Conservation (phyloP, 2,888 invertebrate genomes). For the Ichneumon xanthorius region DNA sequence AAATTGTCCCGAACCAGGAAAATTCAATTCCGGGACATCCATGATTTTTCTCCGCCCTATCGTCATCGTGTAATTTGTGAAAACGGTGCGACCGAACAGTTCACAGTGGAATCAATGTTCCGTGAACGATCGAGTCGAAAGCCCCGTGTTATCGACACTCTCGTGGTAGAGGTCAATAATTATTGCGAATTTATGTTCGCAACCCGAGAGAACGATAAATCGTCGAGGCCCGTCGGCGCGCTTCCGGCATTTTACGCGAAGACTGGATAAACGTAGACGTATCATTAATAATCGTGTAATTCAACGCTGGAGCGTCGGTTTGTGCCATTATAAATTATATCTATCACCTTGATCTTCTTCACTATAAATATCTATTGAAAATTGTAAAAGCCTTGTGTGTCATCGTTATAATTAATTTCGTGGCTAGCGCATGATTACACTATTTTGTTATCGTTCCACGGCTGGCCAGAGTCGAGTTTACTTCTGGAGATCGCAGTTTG, state of each 20-base stretch:
- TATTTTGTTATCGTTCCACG: conserved; percentile 11
- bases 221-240: neutral
- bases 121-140: conserved; percentile 30
- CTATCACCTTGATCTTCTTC: conserved; percentile 9
- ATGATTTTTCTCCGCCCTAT: neutral
- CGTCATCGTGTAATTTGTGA: neutral
- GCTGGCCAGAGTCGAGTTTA: neutral
- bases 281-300: conserved; percentile 34
- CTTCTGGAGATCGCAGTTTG: conserved; percentile 21
- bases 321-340: conserved; percentile 25
- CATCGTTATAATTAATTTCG: conserved; percentile 15
- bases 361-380: conserved; percentile 20
- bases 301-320: conserved; percentile 4
- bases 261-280: conserved; percentile 11
- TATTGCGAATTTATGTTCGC: conserved; percentile 17
- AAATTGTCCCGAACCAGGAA: too few relatives aligned
- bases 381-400: conserved; percentile 9
- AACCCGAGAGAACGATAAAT: conserved; percentile 28
- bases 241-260: conserved; percentile 48
- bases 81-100: neutral
- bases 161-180: conserved; percentile 46
- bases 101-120: conserved; percentile 41
- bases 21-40: neutral
- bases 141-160: conserved; percentile 33
- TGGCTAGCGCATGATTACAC: conserved; percentile 10